Base-by-base conservation (phyloP, 2,797 vertebrate genomes). In the Oryzias sinensis region DNA sequence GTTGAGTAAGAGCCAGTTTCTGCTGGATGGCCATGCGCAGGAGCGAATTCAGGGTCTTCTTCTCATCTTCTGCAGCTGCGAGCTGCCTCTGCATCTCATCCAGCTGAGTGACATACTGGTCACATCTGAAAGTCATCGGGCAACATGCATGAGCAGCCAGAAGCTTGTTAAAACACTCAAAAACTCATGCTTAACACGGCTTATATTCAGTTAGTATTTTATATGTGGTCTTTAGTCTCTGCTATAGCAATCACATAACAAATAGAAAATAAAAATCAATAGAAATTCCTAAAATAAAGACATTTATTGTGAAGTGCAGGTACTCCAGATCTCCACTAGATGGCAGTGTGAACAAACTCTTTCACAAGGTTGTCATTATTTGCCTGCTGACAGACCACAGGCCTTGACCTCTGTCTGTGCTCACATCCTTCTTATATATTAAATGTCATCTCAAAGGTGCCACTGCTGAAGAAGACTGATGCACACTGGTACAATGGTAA, bases 1-100 rank as follows among this genome's bases (percentile, higher is more conserved):
- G 89, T 72, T 94, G 92, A 2, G 92, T 94, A 0, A 95, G 90
- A 1, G 93, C 94, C 79, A 94, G 61, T 59, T 95, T 95, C 83
- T 94, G 94, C 87, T 94, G 94, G 67, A 94, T 94, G 49, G 94
- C 93, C 93, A 94, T 93, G 33, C 94, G 92, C 55, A 95, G 89
- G 65, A 95, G 87, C 3, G 93, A 90, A 63, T 93, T 95, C 46
- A 95, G 87, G 0, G 94, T 95, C 87, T 92, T 94, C 90, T 95
- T 95, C 87, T 95, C 94, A 4, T 94, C 94, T 67, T 95, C 93
- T 0, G 94, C 93, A 1, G 91, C 91, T 0, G 90, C 91, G 41
- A 95, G 88, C 87, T 94, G 93, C 65, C 92, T 81, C 86, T 94
- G 93, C 93, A 95, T 94, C 84, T 94, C 93, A 13, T 94, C 94